Evolutionary conservation across 1,140 invertebrate genomes (phyloP).

Genomic region (Halotydeus destructor): DNA sequence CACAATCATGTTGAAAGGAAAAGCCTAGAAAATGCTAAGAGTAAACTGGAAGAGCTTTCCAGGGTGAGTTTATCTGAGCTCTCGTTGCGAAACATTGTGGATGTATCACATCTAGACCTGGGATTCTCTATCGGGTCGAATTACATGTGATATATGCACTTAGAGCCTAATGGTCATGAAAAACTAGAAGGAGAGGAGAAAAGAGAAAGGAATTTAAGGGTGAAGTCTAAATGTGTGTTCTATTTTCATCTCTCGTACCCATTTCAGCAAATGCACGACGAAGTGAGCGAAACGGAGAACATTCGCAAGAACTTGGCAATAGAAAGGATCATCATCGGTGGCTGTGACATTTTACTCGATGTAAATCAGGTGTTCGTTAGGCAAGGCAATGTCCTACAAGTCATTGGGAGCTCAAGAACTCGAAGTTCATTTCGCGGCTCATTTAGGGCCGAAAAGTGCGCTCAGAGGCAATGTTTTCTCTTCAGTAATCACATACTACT

Average conservation of each 20-base stretch:
- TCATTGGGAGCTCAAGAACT: constrained; percentile 10
- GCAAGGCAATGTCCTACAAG: constrained; percentile 35
- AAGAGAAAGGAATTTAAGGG: too few relatives aligned
- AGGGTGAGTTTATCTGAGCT: too few relatives aligned
- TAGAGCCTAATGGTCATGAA: not conserved
- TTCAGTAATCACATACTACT: constrained; percentile 71
- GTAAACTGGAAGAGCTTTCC: constrained; percentile 69
- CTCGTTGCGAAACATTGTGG: too few relatives aligned
- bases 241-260: too few relatives aligned
- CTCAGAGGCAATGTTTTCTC: constrained; percentile 55
- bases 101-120: too few relatives aligned
- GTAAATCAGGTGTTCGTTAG: constrained; percentile 69
- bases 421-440: constrained; percentile 32
- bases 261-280: constrained; percentile 50
- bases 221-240: too few relatives aligned
- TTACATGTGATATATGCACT: not conserved
- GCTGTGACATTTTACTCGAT: constrained; percentile 77
- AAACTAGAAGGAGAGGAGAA: too few relatives aligned
- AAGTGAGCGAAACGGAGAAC: constrained; percentile 86
- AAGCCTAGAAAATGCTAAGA: constrained; percentile 63
- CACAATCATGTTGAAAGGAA: constrained; percentile 84
- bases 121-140: too few relatives aligned
- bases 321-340: constrained; percentile 83
- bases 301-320: constrained; percentile 76
- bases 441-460: constrained; percentile 47